phyloP scores from a whole-genome alignment of 2,888 invertebrate species.

The Troilus luridus region DNA sequence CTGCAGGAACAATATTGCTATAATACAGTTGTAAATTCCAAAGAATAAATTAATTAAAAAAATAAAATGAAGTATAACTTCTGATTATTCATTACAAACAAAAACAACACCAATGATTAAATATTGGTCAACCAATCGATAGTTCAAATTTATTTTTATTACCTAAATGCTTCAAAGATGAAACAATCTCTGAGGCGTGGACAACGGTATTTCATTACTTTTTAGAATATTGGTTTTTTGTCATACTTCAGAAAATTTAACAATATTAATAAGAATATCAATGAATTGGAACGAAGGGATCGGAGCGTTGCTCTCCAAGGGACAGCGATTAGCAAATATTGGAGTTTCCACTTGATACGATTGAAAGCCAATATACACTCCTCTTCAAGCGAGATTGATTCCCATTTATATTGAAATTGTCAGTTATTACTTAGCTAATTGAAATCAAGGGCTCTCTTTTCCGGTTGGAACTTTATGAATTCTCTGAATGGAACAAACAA shows the following conservation, averaged over 20 bases:
- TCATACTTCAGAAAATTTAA: neutral
- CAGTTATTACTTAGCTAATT: conserved; percentile 4
- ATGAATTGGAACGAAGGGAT: neutral
- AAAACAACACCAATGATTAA: neutral
- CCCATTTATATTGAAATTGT: conserved; percentile 13
- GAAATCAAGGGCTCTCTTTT: neutral
- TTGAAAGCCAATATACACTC: conserved; percentile 28
- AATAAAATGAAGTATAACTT: no score
- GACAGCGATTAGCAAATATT: conserved; percentile 37
- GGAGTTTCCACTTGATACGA: conserved; percentile 11
- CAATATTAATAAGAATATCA: conserved; percentile 1
- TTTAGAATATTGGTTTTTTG: neutral
- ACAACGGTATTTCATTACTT: conserved; percentile 10
- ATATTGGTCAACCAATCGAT: neutral
- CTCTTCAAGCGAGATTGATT: neutral
- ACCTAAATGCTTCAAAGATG: neutral
- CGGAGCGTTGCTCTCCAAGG: neutral
- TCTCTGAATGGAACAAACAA: no score
- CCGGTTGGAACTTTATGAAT: neutral
- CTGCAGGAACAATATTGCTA: no score
- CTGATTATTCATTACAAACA: no score
- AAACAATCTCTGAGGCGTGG: neutral
- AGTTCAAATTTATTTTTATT: neutral
- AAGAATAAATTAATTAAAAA: no score
- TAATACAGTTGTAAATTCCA: no score